Evolutionary conservation across 2,797 vertebrate species (phyloP), one percentile per base, ranked within the genome.

Genomic region (Onychomys leucogaster): DNA sequence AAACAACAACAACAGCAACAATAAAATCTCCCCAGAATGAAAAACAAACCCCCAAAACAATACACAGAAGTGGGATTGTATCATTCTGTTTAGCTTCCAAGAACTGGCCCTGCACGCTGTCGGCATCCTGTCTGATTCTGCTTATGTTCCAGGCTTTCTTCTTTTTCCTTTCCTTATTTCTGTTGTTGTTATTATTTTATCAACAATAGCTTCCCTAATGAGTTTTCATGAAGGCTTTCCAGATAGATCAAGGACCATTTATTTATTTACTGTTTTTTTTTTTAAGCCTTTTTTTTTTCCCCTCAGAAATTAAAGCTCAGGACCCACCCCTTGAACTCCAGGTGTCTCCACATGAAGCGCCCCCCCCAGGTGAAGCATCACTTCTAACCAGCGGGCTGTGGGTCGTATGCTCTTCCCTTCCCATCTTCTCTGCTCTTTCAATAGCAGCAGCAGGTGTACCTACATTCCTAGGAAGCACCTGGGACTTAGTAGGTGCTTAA

Each of bases 341-440:
- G 6, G 4, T 9, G 25, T 59, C n/a, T 41, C n/a, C 2, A 2
- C 7, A 0, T 6, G 23, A 52, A 81, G 27, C 32, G 4, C 55
- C 5, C 2, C 0, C 7, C 0, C 4, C 1, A 8, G n/a, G n/a
- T 6, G 52, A 87, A 49, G 49, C 9, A 3, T 63, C n/a, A 23
- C 78, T 85, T 71, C 37, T 23, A 63, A 81, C 8, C 0, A 27
- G n/a, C 32, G 61, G 34, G 41, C 27, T 0, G 12, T 17, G 46
- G 13, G 2, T 63, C 34, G 1, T 9, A 57, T 46, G 27, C 27
- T 7, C 0, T 57, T 17, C 67, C 19, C 41, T 32, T 67, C 10
- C 41, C 11, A 0, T 2, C 13, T 23, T 90, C 41, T 91, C 32
- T 37, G 13, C 3, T 37, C 49, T 65, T 23, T 43, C 27, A 32